Percentiles rank a stretch among this genome's conserved stretches.
These are phyloP conservation scores for Rousettus leschenaultii DNA, from an alignment of 2,113 vertebrate genomes.

Conservation along the genomic window DNA sequence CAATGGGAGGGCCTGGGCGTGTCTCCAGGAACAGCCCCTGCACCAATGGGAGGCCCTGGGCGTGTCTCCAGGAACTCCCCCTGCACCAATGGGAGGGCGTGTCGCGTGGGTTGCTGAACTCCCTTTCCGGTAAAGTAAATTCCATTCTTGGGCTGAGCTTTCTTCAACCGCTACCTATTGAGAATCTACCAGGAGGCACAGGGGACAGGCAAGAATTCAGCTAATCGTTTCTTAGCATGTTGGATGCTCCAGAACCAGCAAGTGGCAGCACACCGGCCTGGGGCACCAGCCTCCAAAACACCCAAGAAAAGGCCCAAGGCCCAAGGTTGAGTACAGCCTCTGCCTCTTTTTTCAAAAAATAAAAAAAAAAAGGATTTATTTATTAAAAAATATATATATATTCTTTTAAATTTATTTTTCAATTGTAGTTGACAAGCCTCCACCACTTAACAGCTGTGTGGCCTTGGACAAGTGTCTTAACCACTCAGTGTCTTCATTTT, in stretches of 20 bases:
- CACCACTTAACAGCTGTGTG: background rate
- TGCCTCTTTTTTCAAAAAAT: background rate
- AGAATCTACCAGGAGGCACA: background rate
- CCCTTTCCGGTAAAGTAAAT: background rate
- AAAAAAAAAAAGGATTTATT: too few species aligned
- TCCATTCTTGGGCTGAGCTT: background rate
- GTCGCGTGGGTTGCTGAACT: background rate
- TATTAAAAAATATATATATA: too few species aligned
- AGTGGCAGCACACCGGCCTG: background rate
- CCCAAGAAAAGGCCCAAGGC: background rate
- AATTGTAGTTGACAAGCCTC: background rate
- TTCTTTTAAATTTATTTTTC: background rate
- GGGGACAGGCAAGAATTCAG: background rate
- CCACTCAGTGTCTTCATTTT: background rate
- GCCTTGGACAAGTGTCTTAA: background rate
- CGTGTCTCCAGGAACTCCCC: too few species aligned
- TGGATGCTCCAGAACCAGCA: background rate
- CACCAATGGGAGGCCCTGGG: too few species aligned
- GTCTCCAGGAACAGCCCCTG: too few species aligned
- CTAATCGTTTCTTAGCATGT: background rate
- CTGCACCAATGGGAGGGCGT: accelerated
- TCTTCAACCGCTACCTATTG: background rate
- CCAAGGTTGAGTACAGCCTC: background rate
- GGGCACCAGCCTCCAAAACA: background rate
- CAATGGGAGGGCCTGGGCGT: accelerated